Evolutionary conservation across 2,888 invertebrate species (phyloP), one percentile per base, ranked within the genome.

Genomic region (Agonopterix subpropinquella): DNA sequence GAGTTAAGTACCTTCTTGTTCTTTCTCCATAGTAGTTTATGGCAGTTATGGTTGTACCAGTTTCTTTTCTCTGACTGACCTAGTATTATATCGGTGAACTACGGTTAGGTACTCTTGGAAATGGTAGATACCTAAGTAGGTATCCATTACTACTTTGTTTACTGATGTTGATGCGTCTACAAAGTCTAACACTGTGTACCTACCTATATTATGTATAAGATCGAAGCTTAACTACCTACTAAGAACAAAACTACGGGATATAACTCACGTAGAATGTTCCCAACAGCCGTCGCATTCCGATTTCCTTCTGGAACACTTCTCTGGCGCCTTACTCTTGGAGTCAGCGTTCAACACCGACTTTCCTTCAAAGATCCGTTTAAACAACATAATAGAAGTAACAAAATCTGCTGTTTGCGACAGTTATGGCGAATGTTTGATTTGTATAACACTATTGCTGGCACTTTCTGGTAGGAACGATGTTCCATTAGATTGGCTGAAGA

Each of bases 351-450:
- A 79, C 87, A 87, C 73, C 81, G 89, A 83, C 67, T 89, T 87
- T 89, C 89, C 77, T 87, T 88, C 81, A 80, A 89, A 73, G 88
- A 89, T 77, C 86, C 89, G 88, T 89, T 89, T 86, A 87, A 87
- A 79, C 89, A 89, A 74, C 89, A 89, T 89, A 89, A 75, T 85
- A 89, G 72, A 54, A 89, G 68, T 36, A 89, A 66, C 53, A 89
- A 75, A 53, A 89, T 87, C 68, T 88, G 86, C 70, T 87, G 86
- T 65, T 89, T 88, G 53, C 86, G 75, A 67, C 87, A 88, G 59
- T 75, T 80, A 59, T 79, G 75, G 54, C 77, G 83, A 80, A 87
- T 87, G 73, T 84, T 87, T 72, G 81, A 73, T 65, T 82, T 85
- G 68, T 79, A 71, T 64, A 80, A 67, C 64, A 83, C 83, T 59